Conservation (phyloP, 2,113 vertebrate genomes). For the Propithecus coquereli region DNA sequence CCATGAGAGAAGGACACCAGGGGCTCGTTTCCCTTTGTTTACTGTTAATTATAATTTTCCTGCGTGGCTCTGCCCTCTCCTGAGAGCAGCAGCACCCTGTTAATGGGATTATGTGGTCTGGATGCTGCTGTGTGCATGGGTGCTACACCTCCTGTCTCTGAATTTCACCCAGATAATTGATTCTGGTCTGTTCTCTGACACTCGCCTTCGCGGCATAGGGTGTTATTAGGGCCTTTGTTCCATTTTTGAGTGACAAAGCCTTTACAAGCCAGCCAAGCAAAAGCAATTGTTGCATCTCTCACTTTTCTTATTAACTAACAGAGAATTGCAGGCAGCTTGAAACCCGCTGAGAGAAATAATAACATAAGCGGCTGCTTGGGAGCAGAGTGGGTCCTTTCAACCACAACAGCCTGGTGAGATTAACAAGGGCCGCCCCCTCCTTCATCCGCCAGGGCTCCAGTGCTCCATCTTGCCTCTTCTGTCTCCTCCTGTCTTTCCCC, state of each 20-base stretch:
- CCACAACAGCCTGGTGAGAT: conserved; percentile 63
- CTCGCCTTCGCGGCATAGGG: conserved; percentile 74
- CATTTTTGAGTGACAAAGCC: conserved; percentile 79
- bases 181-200: conserved; percentile 82
- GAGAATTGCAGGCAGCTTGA: conserved; percentile 74
- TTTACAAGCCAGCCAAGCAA: conserved; percentile 83
- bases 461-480: neutral
- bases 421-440: conserved; percentile 59
- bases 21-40: conserved; percentile 77
- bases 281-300: conserved; percentile 83
- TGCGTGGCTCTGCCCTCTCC: conserved; percentile 48
- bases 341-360: conserved; percentile 72
- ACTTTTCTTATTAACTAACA: conserved; percentile 82
- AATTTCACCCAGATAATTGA: conserved; percentile 84
- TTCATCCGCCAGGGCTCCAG: fast-evolving
- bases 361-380: conserved; percentile 71
- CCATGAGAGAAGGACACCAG: neutral
- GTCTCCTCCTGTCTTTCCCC: neutral
- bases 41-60: conserved; percentile 82
- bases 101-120: conserved; percentile 82
- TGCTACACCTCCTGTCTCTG: conserved; percentile 63
- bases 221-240: conserved; percentile 86
- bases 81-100: conserved; percentile 51
- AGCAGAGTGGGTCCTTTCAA: conserved; percentile 73
- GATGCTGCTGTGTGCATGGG: conserved; percentile 63